Evolutionary conservation across 2,113 vertebrate genomes (phyloP), one percentile per base, ranked within the genome.

Genomic region (Brienomyrus brachyistius): DNA sequence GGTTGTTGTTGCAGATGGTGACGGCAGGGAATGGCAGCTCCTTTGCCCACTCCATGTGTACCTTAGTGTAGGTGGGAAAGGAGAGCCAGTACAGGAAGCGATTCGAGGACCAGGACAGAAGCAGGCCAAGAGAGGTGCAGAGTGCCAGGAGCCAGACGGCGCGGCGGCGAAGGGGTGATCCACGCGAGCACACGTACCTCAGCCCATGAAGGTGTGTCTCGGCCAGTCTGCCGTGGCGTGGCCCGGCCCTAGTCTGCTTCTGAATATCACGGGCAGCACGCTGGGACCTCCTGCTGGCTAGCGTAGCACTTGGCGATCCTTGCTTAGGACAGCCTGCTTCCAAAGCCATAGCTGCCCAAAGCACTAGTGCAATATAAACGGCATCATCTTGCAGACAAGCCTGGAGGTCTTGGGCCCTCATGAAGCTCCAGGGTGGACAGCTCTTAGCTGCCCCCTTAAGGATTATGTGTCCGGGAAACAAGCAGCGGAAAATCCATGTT

Each of bases 1-100:
- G 98, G 95, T 99, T 99, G 96, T 99, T 99, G 97, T 99, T 99
- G 94, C 98, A 99, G 94, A 99, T 96, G 47, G 98, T 99, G 94
- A 99, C 96, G 9, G 97, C 95, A 31, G 98, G 98, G 95, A 99
- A 99, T 89, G 96, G 93, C 92, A 99, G 94, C 95, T 98, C 97
- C 90, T 96, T 97, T 93, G 98, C 98, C 98, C 98, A 99, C 94
- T 98, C 96, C 2, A 97, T 96, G 93, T 98, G 97, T 92, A 99
- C 95, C 23, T 97, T 95, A 15, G 98, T 99, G 95, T 98, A 97
- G 23, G 98, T 98, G 52, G 98, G 98, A 94, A 98, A 98, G 86
- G 97, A 96, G 66, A 99, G 96, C 97, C 98, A 98, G 95, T 98
- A 96, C 52, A 99, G 97, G 1, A 99, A 93, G 52, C 98, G 97